Evolutionary conservation across 92 coral and sea anemone genomes (phyloP).

Genomic region (Muricea muricata): DNA sequence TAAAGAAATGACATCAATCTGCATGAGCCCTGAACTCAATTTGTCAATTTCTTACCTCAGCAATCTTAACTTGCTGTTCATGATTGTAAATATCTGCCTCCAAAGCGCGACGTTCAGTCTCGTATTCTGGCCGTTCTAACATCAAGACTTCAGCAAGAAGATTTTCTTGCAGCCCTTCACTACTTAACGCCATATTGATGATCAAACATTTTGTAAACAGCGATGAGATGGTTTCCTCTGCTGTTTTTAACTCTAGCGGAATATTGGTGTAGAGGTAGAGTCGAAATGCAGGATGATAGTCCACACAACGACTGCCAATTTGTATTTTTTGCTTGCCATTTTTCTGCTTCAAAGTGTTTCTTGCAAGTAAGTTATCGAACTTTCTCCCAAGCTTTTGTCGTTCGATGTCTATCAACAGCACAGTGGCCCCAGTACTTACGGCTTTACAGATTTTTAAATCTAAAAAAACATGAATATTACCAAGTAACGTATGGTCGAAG

Average conservation of each 20-base stretch:
- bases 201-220: conserved; percentile 77
- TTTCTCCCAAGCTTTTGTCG: conserved; percentile 75
- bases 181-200: conserved; percentile 81
- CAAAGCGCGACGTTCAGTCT: conserved; percentile 82
- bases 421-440: conserved; percentile 78
- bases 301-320: conserved; percentile 79
- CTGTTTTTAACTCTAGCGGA: conserved; percentile 82
- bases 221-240: conserved; percentile 71
- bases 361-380: conserved; percentile 76
- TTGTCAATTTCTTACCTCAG: conserved; percentile 68
- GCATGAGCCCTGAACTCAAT: too few relatives aligned
- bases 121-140: conserved; percentile 93
- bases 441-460: conserved; percentile 66
- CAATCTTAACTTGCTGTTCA: conserved; percentile 76
- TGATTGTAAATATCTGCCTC: conserved; percentile 85
- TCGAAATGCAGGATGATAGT: conserved; percentile 85
- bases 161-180: conserved; percentile 78
- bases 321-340: conserved; percentile 65
- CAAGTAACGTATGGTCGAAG: not conserved
- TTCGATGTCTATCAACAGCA: conserved; percentile 85
- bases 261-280: conserved; percentile 80
- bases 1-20: too few relatives aligned
- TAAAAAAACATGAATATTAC: not conserved
- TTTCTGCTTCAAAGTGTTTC: conserved; percentile 76
- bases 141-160: conserved; percentile 75